Evolutionary conservation across 2,797 vertebrate genomes (phyloP), one percentile per base, ranked within the genome.

Genomic region (Trichosurus vulpecula): DNA sequence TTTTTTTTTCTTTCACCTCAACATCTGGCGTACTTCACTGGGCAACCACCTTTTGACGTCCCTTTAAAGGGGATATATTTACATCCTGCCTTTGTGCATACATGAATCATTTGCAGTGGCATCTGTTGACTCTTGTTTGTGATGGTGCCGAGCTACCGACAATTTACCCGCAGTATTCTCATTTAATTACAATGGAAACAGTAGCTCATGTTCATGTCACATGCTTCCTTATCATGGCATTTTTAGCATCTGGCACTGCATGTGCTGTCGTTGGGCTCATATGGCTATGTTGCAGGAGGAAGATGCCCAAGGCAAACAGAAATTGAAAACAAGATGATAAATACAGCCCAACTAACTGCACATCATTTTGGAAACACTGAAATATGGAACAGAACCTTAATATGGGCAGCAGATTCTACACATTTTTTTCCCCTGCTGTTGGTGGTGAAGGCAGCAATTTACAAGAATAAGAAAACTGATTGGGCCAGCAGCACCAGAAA

Each of bases 41-140:
- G 41, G 31, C 57, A 95, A 52, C 31, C 66, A 89, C 52, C 0
- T 53, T 93, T 92, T 35, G 5, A n/a, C 19, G 0, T 0, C 25
- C 47, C 5, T 95, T 97, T 91, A 51, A 91, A 92, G 91, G 53
- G 74, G 54, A 6, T 2, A 0, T 13, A 74, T 58, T 96, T 94
- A 41, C 27, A 31, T 92, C 91, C 96, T 95, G 93, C 53, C 53
- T 94, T 96, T 96, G 94, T 52, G 56, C 12, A 92, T 81, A 53
- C 11, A 90, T 74, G 74, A 93, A 92, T 95, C 90, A 52, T 4
- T 2, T 94, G 93, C 31, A 13, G 53, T 96, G 92, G 74, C 96
- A 95, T 97, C 96, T 98, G 92, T 91, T 97, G 95, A 95, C 93
- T 93, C n/a, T 90, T 12, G 10, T 95, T 93, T 97, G 94, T 95